Evolutionary conservation across 2,888 invertebrate genomes (phyloP), one percentile per base, ranked within the genome.

Genomic region (Melieria omissa): DNA sequence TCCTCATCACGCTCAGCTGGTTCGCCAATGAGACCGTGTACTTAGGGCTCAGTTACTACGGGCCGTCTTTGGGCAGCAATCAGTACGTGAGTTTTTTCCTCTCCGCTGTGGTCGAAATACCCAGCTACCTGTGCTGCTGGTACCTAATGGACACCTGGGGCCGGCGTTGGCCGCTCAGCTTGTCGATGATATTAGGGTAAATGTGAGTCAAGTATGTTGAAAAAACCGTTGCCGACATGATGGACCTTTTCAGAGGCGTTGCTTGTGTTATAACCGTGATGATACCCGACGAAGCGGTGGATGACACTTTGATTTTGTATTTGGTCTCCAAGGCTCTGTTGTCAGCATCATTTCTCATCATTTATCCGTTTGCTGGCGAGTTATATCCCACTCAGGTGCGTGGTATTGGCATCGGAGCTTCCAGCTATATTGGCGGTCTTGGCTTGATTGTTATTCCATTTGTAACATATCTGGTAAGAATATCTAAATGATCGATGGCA

Each of bases 21-120:
- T 96, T 97, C 84, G 95, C 96, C 64, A 96, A 95, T 80, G 95
- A 96, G 82, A 95, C 94, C 86, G 96, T 96, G 3, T 97, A 97
- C 83, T 93, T 97, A 16, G 97, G 97, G 0, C 88, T 97, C 54
- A 96, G 95, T 78, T 96, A 96, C 83, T 97, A 97, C 80, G 95
- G 96, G 0, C 96, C 96, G 9, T 93, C 95, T 1, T 89, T 97
- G 67, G 96, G 96, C 9, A 93, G 90, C 80, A 94, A 96, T 85
- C 93, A 95, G 80, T 95, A 96, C 86, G 89, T 96, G 80, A 96
- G 95, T 81, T 97, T 97, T 85, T 91, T 96, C 74, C 89, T 97
- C 60, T 95, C 95, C 4, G 94, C 95, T 0, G 90, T 92, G 0
- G 95, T 96, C 5, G 97, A 97, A 87, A 91, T 97, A 78, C 96